Evolutionary conservation across 2,888 invertebrate species (phyloP).

Genomic region (Lycaena phlaeas): DNA sequence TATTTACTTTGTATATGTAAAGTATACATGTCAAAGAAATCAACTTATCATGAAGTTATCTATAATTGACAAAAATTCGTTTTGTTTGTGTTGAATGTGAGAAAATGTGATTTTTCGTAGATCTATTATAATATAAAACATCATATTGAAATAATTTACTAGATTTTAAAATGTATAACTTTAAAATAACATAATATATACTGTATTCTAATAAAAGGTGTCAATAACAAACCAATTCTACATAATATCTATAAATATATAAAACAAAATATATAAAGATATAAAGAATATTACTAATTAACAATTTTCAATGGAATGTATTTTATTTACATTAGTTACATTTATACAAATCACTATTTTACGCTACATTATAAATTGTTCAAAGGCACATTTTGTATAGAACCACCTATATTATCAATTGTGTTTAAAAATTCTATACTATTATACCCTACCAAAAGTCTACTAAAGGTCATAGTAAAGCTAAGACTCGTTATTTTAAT

Average conservation of each 20-base stretch:
- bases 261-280: not conserved
- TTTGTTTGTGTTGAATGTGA: too few species aligned
- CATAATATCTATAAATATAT: not conserved
- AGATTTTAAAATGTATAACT: too few species aligned
- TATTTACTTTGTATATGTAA: too few species aligned
- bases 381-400: slow-evolving; percentile 66
- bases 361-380: slow-evolving; percentile 50
- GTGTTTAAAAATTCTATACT: slow-evolving; percentile 18
- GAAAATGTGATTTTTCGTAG: too few species aligned
- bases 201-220: too few species aligned
- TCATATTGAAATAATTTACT: too few species aligned
- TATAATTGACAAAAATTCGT: too few species aligned
- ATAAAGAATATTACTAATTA: slow-evolving; percentile 3
- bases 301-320: slow-evolving; percentile 26
- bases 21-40: too few species aligned
- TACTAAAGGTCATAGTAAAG: slow-evolving; percentile 11
- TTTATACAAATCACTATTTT: slow-evolving; percentile 47
- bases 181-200: too few species aligned
- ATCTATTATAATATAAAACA: too few species aligned
- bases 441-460: slow-evolving; percentile 14
- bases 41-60: too few species aligned
- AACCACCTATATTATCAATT: slow-evolving; percentile 43
- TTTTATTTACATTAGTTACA: slow-evolving; percentile 34
- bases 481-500: too few species aligned
- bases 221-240: not conserved